phyloP scores from a whole-genome alignment of 1,140 invertebrate species.

The Lordiphosa clarofinis region DNA sequence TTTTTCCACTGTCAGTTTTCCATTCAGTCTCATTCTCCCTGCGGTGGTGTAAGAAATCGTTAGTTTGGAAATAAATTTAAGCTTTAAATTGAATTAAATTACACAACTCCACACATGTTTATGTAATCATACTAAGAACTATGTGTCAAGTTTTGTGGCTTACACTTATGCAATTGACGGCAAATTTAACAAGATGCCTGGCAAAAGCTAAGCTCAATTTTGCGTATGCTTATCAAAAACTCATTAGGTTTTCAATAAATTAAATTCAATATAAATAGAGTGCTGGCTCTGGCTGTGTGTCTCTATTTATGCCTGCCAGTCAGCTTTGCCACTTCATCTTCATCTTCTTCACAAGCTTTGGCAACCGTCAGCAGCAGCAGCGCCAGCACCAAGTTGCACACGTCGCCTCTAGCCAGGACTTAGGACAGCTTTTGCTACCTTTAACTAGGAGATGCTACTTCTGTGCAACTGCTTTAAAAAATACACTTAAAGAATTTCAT shows the following conservation, averaged over 20 bases:
- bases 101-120: no score
- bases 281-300: conserved; percentile 19
- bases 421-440: conserved; percentile 32
- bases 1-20: no score
- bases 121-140: no score
- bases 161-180: conserved; percentile 43
- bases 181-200: conserved; percentile 20
- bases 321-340: conserved; percentile 64
- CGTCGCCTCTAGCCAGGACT: conserved; percentile 50
- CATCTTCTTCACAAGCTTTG: conserved; percentile 45
- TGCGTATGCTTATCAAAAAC: conserved; percentile 34
- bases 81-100: no score
- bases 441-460: conserved; percentile 10
- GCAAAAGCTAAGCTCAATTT: neutral
- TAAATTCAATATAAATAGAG: conserved; percentile 71
- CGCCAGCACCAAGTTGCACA: conserved; percentile 47
- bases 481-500: neutral
- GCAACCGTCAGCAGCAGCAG: conserved; percentile 37
- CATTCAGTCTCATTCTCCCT: no score
- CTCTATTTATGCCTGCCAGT: conserved; percentile 23
- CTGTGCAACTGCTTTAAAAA: conserved; percentile 3
- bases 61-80: no score
- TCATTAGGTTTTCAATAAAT: conserved; percentile 76
- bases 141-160: conserved; percentile 20
- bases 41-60: no score